A percentile compares a stretch with the other conserved stretches of the same genome.
phyloP scores from a whole-genome alignment of 2,113 vertebrate species.

The Heloderma charlesbogerti region DNA sequence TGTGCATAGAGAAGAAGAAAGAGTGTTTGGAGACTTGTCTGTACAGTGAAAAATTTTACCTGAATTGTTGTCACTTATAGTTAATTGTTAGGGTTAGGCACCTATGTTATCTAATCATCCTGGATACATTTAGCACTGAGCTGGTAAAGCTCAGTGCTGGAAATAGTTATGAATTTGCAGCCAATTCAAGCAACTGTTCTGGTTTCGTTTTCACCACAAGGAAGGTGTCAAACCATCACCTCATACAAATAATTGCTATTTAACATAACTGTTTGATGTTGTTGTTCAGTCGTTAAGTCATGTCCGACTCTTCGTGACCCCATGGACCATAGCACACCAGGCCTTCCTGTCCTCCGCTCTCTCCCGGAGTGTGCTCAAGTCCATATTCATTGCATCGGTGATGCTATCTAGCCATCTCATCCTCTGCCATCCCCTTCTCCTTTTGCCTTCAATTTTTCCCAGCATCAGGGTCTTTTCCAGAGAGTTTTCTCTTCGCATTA shows the following conservation, averaged over 20 bases:
- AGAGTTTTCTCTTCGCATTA: too few species aligned
- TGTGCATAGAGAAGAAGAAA: constrained; percentile 4
- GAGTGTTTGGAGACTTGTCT: neutral
- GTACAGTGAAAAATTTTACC: neutral
- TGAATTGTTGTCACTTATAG: neutral
- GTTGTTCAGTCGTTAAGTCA: too few species aligned
- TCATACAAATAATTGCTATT: neutral
- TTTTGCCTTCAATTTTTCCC: too few species aligned
- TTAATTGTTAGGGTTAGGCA: neutral
- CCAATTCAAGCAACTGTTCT: neutral
- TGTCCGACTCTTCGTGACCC: too few species aligned
- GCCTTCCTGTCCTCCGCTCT: too few species aligned
- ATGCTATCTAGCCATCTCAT: too few species aligned
- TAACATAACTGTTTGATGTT: neutral
- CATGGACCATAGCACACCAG: too few species aligned
- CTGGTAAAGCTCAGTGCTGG: neutral
- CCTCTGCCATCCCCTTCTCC: too few species aligned
- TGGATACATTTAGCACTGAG: rapidly evolving
- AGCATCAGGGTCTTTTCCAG: too few species aligned
- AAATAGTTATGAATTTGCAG: neutral
- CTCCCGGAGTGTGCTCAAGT: too few species aligned
- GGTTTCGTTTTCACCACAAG: neutral
- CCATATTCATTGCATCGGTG: too few species aligned
- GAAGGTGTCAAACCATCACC: neutral
- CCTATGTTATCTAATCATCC: neutral